Base-by-base conservation (phyloP, 2,113 vertebrate species). In the Neolamprologus modestus region DNA sequence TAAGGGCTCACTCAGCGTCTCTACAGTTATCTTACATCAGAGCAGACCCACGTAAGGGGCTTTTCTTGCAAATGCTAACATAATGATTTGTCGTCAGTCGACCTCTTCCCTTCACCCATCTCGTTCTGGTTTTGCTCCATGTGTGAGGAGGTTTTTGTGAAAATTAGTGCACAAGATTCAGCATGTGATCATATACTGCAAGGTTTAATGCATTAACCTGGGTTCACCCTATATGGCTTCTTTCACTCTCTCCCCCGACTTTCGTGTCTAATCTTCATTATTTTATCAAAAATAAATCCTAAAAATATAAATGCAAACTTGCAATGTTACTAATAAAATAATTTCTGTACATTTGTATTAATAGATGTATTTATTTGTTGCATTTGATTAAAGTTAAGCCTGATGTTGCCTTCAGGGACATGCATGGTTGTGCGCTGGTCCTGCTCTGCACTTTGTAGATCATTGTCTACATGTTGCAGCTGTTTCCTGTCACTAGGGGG, bases 171-270 rank as follows among this genome's bases (percentile, higher is more conserved):
- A 24, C 8, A 21, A 24, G 12, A 71, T 24, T 42, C 8, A 0
- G 0, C n/a, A 9, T 21, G 66, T 42, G 66, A 42, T 24, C 35
- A 42, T 1, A 42, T 14, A 0, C 35, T 68, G n/a, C 35, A 9
- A 24, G 35, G 35, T 40, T 42, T 13, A 42, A 71, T 14, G 35
- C 63, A 42, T 24, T 24, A 24, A 24, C 21, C 21, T 24, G 2
- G 3, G 5, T 68, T 71, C 13, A 24, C 8, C 21, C 5, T 2
- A 24, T 24, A 13, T 14, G 37, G 35, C 3, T 66, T 66, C 61
- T 35, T 66, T n/a, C 35, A 40, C 5, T 8, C 63, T 6, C n/a
- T 40, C 7, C n/a, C 61, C 7, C 0, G 1, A 71, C 1, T 45
- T 45, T 26, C 1, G 1, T 24, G n/a, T 26, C 66, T 26, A 16